Conservation (phyloP, 2,888 invertebrate genomes). For the Drosophila pseudotakahashii region DNA sequence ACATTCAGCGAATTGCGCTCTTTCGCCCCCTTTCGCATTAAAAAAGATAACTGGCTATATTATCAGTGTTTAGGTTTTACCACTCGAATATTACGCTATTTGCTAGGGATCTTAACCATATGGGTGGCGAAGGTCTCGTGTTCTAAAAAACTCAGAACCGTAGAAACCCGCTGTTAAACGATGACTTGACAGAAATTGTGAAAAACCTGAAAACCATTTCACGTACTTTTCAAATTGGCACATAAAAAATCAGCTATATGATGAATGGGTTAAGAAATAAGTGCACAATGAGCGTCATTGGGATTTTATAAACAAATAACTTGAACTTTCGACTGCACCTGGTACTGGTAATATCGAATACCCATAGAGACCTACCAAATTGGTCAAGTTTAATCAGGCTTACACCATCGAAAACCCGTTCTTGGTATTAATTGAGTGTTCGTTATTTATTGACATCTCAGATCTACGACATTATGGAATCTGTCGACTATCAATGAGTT, state of each 20-base stretch:
- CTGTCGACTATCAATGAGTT: conserved; percentile 23
- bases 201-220: conserved; percentile 8
- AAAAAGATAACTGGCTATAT: conserved; percentile 31
- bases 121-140: conserved; percentile 7
- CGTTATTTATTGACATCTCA: conserved; percentile 15
- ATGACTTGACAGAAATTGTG: conserved; percentile 11
- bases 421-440: conserved; percentile 9
- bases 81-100: conserved; percentile 21
- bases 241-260: conserved; percentile 7
- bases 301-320: conserved; percentile 1
- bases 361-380: not conserved
- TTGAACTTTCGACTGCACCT: conserved; percentile 5
- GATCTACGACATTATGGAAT: conserved; percentile 21
- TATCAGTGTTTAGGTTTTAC: conserved; percentile 36
- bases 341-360: not conserved
- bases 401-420: conserved; percentile 21
- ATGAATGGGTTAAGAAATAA: conserved; percentile 11
- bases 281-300: conserved; percentile 3
- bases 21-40: conserved; percentile 11
- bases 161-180: conserved; percentile 11
- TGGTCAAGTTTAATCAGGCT: not conserved
- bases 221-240: conserved; percentile 4
- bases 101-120: conserved; percentile 26
- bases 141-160: conserved; percentile 1
- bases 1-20: conserved; percentile 8